A percentile compares a stretch with the other conserved stretches of the same genome.
phyloP scores from a whole-genome alignment of 2,113 vertebrate genomes.

The Panthera leo region DNA sequence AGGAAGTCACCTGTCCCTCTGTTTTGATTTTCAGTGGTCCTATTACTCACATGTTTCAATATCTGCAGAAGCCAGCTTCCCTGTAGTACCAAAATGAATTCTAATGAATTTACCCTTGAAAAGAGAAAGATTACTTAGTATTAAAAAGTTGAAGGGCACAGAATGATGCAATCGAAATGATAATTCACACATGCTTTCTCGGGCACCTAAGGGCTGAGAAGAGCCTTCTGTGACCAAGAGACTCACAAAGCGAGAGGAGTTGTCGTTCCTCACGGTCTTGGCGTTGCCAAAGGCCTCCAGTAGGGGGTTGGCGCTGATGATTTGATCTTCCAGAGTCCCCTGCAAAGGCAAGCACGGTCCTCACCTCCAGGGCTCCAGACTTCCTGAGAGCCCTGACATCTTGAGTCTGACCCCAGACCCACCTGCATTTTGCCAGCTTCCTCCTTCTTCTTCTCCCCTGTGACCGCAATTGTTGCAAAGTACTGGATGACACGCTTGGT shows the following conservation, averaged over 20 bases:
- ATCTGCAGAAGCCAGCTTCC: conserved; percentile 94
- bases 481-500: conserved; percentile 85
- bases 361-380: background rate
- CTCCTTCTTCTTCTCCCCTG: conserved; percentile 82
- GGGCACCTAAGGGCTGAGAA: background rate
- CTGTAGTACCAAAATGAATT: conserved; percentile 94
- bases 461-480: conserved; percentile 83
- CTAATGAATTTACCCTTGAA: conserved; percentile 95
- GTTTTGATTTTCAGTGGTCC: background rate
- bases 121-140: background rate
- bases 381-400: background rate
- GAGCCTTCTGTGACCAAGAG: background rate
- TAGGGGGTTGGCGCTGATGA: conserved; percentile 86
- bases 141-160: conserved; percentile 2
- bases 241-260: conserved; percentile 87
- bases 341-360: conserved; percentile 27
- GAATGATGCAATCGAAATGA: background rate
- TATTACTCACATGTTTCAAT: conserved; percentile 94
- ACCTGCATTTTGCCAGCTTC: conserved; percentile 89
- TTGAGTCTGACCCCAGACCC: background rate
- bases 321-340: conserved; percentile 87
- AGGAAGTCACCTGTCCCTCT: background rate
- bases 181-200: background rate
- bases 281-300: conserved; percentile 88
- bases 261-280: conserved; percentile 89